Conservation (phyloP, 1,140 invertebrate species). For the Bombus fervidus region DNA sequence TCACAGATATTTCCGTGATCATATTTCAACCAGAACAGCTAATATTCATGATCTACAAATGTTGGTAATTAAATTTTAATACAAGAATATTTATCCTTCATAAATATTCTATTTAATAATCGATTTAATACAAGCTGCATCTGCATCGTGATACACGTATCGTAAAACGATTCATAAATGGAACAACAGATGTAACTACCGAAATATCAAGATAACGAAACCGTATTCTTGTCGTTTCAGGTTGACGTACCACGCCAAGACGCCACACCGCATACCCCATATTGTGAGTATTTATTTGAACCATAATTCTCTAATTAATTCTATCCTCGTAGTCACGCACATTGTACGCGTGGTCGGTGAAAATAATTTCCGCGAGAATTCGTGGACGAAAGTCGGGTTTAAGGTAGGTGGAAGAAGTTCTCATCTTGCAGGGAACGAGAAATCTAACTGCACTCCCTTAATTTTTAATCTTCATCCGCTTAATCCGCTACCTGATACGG, state of each 20-base stretch:
- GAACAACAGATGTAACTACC: neutral
- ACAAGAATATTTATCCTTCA: neutral
- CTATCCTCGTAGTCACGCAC: neutral
- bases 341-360: neutral
- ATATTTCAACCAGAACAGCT: too few species aligned
- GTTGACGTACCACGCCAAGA: slow-evolving; percentile 65
- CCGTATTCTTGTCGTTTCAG: slow-evolving; percentile 54
- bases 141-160: too few species aligned
- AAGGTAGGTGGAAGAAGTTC: neutral
- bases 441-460: slow-evolving; percentile 24
- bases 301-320: slow-evolving; percentile 9
- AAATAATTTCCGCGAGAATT: slow-evolving; percentile 14
- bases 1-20: too few species aligned
- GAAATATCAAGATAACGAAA: neutral
- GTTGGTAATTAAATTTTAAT: neutral
- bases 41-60: too few species aligned
- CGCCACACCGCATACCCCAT: slow-evolving; percentile 68
- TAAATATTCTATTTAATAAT: neutral
- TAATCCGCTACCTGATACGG: slow-evolving; percentile 41
- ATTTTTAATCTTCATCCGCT: slow-evolving; percentile 61
- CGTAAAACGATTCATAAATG: neutral
- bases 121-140: too few species aligned
- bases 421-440: neutral
- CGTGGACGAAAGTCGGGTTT: neutral
- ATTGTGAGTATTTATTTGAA: slow-evolving; percentile 63